phyloP scores from a whole-genome alignment of 2,113 vertebrate species.

The Proteles cristata region DNA sequence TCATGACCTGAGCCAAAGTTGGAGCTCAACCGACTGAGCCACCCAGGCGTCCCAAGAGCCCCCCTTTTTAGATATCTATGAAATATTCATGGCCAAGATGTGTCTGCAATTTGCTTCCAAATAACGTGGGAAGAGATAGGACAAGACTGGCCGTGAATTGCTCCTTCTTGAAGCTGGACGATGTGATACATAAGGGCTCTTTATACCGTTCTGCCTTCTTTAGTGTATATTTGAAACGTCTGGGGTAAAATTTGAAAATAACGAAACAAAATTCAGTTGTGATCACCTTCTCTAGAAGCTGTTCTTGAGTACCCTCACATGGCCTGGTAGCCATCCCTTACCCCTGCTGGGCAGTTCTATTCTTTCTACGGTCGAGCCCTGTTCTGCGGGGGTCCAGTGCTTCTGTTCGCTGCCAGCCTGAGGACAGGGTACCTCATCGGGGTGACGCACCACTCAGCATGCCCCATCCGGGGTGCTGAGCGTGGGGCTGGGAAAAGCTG shows the following conservation, averaged over 20 bases:
- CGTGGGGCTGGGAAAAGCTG: neutral
- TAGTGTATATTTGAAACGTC: neutral
- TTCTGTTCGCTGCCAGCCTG: neutral
- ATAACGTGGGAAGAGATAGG: neutral
- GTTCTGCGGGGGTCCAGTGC: neutral
- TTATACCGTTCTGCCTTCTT: neutral
- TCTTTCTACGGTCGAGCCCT: neutral
- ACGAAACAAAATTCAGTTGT: neutral
- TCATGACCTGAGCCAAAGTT: too few species aligned
- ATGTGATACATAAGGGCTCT: neutral
- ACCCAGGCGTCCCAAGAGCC: neutral
- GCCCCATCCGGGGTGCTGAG: neutral
- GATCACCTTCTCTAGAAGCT: neutral
- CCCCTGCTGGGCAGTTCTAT: neutral
- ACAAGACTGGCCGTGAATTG: neutral
- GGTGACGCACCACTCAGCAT: neutral
- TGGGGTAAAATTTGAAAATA: neutral
- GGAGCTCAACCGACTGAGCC: too few species aligned
- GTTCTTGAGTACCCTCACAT: neutral
- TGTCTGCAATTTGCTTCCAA: neutral
- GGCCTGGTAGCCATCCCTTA: neutral
- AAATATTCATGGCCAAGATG: constrained; percentile 9
- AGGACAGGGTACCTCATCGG: fast-evolving
- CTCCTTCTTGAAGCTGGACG: neutral
- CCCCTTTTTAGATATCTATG: neutral